Conservation (phyloP, 1,140 invertebrate genomes). For the Chlorops oryzae region DNA sequence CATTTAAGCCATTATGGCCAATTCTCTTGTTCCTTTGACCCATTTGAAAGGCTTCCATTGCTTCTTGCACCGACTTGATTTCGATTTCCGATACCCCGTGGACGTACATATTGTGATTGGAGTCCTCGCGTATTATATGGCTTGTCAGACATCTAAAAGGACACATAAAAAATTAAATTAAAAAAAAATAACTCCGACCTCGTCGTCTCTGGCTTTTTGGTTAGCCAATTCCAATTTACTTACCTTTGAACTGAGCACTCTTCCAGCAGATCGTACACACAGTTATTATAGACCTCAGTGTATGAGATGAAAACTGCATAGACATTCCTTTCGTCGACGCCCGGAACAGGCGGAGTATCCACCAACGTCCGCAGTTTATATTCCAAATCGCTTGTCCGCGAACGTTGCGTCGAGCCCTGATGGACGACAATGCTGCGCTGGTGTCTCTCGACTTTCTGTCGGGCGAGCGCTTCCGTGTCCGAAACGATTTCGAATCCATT, state of each 20-base stretch:
- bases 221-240: too few species aligned
- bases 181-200: too few species aligned
- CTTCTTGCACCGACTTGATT: constrained; percentile 57
- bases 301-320: constrained; percentile 93
- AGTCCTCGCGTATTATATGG: constrained; percentile 68
- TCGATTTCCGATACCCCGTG: constrained; percentile 63
- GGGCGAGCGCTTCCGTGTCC: constrained; percentile 79
- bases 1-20: constrained; percentile 90
- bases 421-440: constrained; percentile 49
- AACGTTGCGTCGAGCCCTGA: constrained; percentile 54
- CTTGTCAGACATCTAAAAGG: constrained; percentile 46
- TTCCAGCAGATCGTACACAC: constrained; percentile 91
- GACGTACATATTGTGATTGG: constrained; percentile 58
- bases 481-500: constrained; percentile 89
- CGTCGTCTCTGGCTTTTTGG: too few species aligned
- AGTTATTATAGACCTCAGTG: constrained; percentile 97
- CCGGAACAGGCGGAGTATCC: constrained; percentile 56
- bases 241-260: constrained; percentile 36
- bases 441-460: constrained; percentile 54
- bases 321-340: constrained; percentile 70
- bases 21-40: constrained; percentile 67
- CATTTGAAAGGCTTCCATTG: constrained; percentile 66
- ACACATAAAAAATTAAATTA: background rate
- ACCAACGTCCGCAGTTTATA: constrained; percentile 40
- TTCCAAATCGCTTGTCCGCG: constrained; percentile 38